phyloP scores from a whole-genome alignment of 92 coral and sea anemone species.

The Galaxea fascicularis region DNA sequence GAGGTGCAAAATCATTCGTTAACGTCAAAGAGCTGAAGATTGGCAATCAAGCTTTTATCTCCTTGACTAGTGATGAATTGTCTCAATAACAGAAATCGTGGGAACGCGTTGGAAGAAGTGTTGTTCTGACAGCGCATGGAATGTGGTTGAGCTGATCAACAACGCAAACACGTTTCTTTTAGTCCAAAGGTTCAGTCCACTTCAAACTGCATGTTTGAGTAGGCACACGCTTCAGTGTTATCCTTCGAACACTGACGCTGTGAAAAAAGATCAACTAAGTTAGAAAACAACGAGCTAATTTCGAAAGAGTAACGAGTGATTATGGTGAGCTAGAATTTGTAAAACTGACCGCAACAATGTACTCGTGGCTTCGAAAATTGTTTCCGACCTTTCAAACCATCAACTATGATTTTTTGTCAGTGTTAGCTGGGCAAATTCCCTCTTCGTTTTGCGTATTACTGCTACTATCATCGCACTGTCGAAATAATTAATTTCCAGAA shows the following conservation, averaged over 20 bases:
- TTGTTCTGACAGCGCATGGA: constrained; percentile 23
- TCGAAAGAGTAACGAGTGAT: neutral
- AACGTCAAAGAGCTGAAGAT: constrained; percentile 60
- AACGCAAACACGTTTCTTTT: too few relatives aligned
- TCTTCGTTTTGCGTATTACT: neutral
- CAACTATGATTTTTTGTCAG: neutral
- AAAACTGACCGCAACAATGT: neutral
- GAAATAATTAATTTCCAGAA: too few relatives aligned
- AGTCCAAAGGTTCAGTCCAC: too few relatives aligned
- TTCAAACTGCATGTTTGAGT: too few relatives aligned
- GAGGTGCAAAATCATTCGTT: constrained; percentile 70
- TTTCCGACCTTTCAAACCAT: neutral
- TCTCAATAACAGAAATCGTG: constrained; percentile 59
- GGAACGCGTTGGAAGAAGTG: constrained; percentile 36
- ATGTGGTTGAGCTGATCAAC: neutral
- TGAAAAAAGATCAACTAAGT: neutral
- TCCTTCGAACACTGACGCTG: too few relatives aligned
- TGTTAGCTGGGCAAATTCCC: neutral
- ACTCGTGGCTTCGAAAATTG: neutral
- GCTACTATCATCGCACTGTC: neutral
- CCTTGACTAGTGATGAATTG: constrained; percentile 34
- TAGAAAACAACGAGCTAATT: neutral
- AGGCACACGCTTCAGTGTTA: too few relatives aligned
- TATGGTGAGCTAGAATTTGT: neutral
- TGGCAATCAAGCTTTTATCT: constrained; percentile 51